A percentile compares a stretch with the other conserved stretches of the same genome.
phyloP scores from a whole-genome alignment of 2,888 invertebrate species.

The Amphipyra berbera region DNA sequence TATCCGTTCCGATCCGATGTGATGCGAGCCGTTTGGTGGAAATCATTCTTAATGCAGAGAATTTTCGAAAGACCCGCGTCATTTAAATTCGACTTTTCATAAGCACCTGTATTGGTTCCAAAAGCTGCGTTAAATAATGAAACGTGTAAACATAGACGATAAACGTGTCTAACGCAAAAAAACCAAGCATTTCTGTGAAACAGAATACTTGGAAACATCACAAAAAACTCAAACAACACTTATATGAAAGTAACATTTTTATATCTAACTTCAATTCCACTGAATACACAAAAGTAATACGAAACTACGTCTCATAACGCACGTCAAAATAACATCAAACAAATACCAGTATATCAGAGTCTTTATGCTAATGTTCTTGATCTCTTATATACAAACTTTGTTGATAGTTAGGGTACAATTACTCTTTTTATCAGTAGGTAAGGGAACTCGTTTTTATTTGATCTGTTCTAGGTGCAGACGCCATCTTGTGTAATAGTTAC shows the following conservation, averaged over 20 bases:
- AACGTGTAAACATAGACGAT: neutral
- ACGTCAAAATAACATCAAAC: constrained; percentile 35
- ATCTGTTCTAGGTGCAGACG: too few relatives aligned
- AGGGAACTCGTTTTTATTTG: constrained; percentile 11
- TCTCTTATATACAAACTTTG: constrained; percentile 32
- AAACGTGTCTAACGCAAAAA: neutral
- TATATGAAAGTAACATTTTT: constrained; percentile 9
- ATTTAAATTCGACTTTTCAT: too few relatives aligned
- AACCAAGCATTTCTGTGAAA: constrained; percentile 9
- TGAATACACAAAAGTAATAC: constrained; percentile 25
- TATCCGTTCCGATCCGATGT: too few relatives aligned
- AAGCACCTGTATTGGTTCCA: too few relatives aligned
- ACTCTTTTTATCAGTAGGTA: constrained; percentile 36
- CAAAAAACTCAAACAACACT: constrained; percentile 5
- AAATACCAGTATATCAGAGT: constrained; percentile 20
- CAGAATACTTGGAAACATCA: neutral
- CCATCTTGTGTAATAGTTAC: too few relatives aligned
- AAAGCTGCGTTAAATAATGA: too few relatives aligned
- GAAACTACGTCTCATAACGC: constrained; percentile 10
- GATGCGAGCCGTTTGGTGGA: too few relatives aligned
- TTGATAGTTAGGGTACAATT: constrained; percentile 31
- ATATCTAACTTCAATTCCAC: constrained; percentile 15
- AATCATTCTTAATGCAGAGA: too few relatives aligned
- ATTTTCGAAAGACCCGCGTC: too few relatives aligned
- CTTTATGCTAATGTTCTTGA: constrained; percentile 43